These are phyloP conservation scores for Eptatretus atami DNA, from an alignment of 2,797 vertebrate genomes.

Conservation along the genomic window DNA sequence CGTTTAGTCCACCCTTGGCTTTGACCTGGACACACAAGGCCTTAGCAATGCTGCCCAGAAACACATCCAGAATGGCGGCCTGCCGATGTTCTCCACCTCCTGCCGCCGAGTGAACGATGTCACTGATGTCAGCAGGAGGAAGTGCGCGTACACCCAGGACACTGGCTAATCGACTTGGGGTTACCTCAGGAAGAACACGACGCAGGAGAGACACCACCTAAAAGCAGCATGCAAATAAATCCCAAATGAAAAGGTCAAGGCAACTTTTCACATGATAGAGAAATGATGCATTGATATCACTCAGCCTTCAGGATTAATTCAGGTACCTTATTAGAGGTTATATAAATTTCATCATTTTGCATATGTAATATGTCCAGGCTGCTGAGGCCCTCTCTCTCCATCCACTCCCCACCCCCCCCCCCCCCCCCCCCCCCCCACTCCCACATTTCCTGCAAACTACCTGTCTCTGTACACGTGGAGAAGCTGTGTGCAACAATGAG, in stretches of 20 bases:
- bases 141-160: conserved; percentile 88
- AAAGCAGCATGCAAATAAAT: background rate
- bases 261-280: too few relatives aligned
- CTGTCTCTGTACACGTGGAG: conserved; percentile 90
- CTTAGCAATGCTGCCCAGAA: conserved; percentile 92
- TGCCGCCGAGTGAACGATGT: conserved; percentile 96
- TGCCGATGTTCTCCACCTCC: conserved; percentile 95
- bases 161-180: conserved; percentile 66
- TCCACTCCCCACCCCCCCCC: background rate
- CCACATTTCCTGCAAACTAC: conserved; percentile 15
- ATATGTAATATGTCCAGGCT: too few relatives aligned
- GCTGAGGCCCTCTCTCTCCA: background rate
- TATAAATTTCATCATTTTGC: too few relatives aligned
- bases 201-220: conserved; percentile 80
- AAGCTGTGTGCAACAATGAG: conserved; percentile 74
- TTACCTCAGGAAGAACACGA: conserved; percentile 79
- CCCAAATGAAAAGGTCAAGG: too few relatives aligned
- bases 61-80: conserved; percentile 88
- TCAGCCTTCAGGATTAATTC: too few relatives aligned
- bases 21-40: conserved; percentile 94
- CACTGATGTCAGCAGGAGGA: conserved; percentile 88
- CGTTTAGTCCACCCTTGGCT: conserved; percentile 84
- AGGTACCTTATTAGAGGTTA: too few relatives aligned
- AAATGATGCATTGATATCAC: too few relatives aligned
- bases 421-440: too few relatives aligned